phyloP scores from a whole-genome alignment of 2,797 vertebrate genomes.

The Arremon brunneinucha region DNA sequence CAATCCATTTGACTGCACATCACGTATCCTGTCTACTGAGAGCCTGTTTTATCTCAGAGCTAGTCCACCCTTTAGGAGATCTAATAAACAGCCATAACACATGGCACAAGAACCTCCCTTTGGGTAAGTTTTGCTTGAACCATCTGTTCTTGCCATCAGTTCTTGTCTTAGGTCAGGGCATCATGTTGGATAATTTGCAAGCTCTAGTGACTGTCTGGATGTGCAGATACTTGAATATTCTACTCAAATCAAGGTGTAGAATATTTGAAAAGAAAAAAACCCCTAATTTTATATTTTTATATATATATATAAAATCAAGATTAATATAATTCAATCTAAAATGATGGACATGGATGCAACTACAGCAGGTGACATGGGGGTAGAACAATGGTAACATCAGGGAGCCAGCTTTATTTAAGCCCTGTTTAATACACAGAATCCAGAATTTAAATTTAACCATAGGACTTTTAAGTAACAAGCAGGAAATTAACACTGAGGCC shows the following conservation, averaged over 20 bases:
- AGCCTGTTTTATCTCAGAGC: slow-evolving; percentile 62
- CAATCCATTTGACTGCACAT: slow-evolving; percentile 73
- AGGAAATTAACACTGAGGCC: not conserved
- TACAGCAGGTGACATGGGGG: not conserved
- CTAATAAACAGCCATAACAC: slow-evolving; percentile 60
- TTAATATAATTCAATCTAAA: not conserved
- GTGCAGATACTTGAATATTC: not conserved
- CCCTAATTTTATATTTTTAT: not conserved
- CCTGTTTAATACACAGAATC: not conserved
- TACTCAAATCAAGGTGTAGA: not conserved
- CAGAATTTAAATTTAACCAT: not conserved
- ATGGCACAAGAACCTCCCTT: slow-evolving; percentile 52
- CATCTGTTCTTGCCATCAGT: slow-evolving; percentile 70
- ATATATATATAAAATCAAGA: not conserved
- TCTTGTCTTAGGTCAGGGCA: slow-evolving; percentile 44
- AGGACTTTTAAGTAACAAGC: not conserved
- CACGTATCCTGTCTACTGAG: slow-evolving; percentile 67
- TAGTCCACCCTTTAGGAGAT: slow-evolving; percentile 42
- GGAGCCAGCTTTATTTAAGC: not conserved
- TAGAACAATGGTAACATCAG: not conserved
- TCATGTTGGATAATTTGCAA: slow-evolving; percentile 33
- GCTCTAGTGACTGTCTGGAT: not conserved
- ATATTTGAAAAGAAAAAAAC: not conserved
- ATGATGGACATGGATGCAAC: not conserved
- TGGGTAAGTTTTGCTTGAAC: slow-evolving; percentile 58